Evolutionary conservation across 1,140 invertebrate species (phyloP).

Genomic region (Brachionus calyciflorus): DNA sequence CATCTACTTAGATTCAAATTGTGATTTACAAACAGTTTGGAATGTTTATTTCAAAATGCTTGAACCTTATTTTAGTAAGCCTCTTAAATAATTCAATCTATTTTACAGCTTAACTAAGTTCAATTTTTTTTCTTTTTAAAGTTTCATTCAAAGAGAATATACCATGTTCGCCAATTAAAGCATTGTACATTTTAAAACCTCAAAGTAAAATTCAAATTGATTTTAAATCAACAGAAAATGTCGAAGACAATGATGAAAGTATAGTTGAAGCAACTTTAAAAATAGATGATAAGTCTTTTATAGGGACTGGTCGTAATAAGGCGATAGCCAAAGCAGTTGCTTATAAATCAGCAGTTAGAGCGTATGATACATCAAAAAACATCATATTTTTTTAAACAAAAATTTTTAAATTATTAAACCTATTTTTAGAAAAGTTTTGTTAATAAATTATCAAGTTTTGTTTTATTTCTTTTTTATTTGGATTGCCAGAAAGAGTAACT

Average conservation of each 20-base stretch:
- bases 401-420: neutral
- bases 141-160: conserved; percentile 21
- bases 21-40: conserved; percentile 95
- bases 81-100: conserved; percentile 71
- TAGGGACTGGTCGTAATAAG: neutral
- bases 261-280: neutral
- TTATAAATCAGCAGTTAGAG: conserved; percentile 23
- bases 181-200: conserved; percentile 9
- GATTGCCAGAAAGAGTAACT: too few species aligned
- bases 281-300: conserved; percentile 16
- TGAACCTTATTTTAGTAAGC: conserved; percentile 78
- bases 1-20: conserved; percentile 87
- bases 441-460: too few species aligned
- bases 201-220: neutral
- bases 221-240: neutral
- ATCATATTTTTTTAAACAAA: conserved; percentile 32
- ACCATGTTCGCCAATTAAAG: conserved; percentile 40
- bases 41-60: conserved; percentile 89
- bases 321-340: conserved; percentile 25
- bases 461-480: too few species aligned
- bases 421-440: conserved; percentile 1
- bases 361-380: neutral
- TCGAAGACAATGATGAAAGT: neutral
- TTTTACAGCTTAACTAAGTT: too few species aligned
- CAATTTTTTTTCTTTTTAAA: neutral